Base-by-base conservation (phyloP, 2,797 vertebrate genomes). In the Bradypodion pumilum region DNA sequence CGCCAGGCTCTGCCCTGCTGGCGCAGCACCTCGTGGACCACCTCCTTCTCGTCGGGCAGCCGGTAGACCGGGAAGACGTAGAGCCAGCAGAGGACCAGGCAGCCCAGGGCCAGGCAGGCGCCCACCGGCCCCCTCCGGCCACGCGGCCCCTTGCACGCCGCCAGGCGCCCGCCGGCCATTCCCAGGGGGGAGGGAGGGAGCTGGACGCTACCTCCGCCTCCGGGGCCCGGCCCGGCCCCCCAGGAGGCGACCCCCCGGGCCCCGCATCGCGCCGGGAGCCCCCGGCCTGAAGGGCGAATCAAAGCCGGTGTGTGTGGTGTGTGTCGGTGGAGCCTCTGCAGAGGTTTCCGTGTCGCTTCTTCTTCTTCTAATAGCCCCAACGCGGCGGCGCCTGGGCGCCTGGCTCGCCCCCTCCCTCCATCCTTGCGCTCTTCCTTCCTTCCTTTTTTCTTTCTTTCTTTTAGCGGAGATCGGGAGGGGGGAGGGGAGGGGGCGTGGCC, bases 11-110 rank as follows among this genome's bases (percentile, higher is more conserved):
- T 93, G 88, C 97, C 96, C 89, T 97, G 97, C 86, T 96, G 96
- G 95, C 97, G 95, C 81, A 91, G 89, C 88, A 99, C 98, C 74
- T 97, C 98, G 2, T 96, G 97, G 88, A 98, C 96, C 25, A 99
- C 96, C 27, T 98, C 97, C 90, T 98, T 97, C 90, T 98, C 97
- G 80, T 95, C 94, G 15, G 98, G 98, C 88, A 97, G 92, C 80
- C 97, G 96, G 94, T 97, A 97, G 2, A 94, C 97, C 0, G 98
- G 98, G 92, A 97, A 99, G 8, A 98, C 85, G 94, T 99, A 99
- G 1, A 98, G 96, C 98, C 98, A 99, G 93, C 97, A 98, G n/a
- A 99, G 96, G 40, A 98, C 96, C 92, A 98, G 95, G 80, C 98
- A 93, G 81, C 97, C 97, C 90, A 99, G 88, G 4, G 96, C 98